Percentiles rank a stretch among this genome's conserved stretches.
These are phyloP conservation scores for Linyphia triangularis DNA, from an alignment of 2,888 invertebrate species.

Conservation along the genomic window DNA sequence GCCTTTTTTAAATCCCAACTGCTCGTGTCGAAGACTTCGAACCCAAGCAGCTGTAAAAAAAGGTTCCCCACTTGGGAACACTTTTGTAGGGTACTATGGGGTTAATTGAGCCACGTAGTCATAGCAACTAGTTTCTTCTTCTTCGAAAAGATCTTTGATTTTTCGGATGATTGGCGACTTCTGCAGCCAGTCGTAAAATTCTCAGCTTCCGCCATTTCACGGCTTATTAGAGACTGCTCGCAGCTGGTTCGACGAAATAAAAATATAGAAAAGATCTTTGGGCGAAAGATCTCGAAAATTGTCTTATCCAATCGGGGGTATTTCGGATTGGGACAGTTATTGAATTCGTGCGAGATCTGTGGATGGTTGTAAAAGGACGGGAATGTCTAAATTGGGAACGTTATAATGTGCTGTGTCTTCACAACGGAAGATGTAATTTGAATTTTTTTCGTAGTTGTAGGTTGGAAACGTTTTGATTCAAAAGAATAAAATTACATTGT, in stretches of 20 bases:
- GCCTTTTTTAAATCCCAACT: not conserved
- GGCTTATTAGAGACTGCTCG: constrained; percentile 24
- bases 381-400: not conserved
- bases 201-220: constrained; percentile 38
- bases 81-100: constrained; percentile 40
- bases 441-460: not conserved
- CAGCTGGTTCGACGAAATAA: not conserved
- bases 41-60: not conserved
- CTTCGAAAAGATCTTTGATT: constrained; percentile 35
- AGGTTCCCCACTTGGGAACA: constrained; percentile 28
- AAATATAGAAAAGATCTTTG: not conserved
- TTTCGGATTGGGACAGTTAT: not conserved
- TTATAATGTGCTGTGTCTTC: not conserved
- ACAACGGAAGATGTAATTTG: not conserved
- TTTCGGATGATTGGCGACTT: constrained; percentile 50
- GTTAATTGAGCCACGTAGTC: constrained; percentile 55
- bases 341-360: not conserved
- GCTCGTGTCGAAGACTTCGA: not conserved
- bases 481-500: no score
- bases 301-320: not conserved
- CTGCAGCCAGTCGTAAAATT: constrained; percentile 34
- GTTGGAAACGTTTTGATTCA: not conserved
- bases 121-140: constrained; percentile 42
- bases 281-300: not conserved
- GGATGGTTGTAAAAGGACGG: not conserved